These are phyloP conservation scores for Alloplasta piceator DNA, from an alignment of 2,888 invertebrate species.

Conservation along the genomic window DNA sequence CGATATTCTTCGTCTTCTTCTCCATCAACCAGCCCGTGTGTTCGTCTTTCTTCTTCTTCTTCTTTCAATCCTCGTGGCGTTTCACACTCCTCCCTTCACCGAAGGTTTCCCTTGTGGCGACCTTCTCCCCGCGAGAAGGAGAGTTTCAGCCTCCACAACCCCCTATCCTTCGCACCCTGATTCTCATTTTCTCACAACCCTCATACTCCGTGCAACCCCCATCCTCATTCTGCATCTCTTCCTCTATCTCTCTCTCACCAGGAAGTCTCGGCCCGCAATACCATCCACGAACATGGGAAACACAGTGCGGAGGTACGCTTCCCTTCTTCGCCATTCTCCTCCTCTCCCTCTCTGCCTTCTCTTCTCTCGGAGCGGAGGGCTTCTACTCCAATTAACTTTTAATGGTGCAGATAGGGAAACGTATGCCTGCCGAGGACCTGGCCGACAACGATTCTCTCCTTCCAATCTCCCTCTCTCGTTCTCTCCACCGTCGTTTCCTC, in stretches of 20 bases:
- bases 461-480: constrained; percentile 27
- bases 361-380: constrained; percentile 68
- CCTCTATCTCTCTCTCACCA: constrained; percentile 23
- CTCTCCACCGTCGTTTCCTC: constrained; percentile 22
- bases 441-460: constrained; percentile 54
- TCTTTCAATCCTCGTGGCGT: constrained; percentile 39
- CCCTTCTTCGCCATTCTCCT: constrained; percentile 50
- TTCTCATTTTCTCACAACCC: constrained; percentile 71
- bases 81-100: constrained; percentile 31
- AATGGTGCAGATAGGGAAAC: constrained; percentile 79
- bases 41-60: constrained; percentile 39
- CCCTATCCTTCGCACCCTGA: constrained; percentile 64
- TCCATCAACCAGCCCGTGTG: constrained; percentile 19
- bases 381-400: constrained; percentile 80
- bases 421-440: constrained; percentile 74
- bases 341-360: constrained; percentile 62
- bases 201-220: background rate
- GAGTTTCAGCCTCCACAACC: constrained; percentile 22
- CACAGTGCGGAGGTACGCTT: constrained; percentile 31
- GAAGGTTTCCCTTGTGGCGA: constrained; percentile 30
- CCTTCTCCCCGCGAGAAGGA: constrained; percentile 18
- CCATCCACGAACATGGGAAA: constrained; percentile 36
- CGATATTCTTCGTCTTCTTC: constrained; percentile 44
- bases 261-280: constrained; percentile 50
- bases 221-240: constrained; percentile 45